These are phyloP conservation scores for Pseudomugil gertrudae DNA, from an alignment of 2,797 vertebrate genomes.

Conservation along the genomic window DNA sequence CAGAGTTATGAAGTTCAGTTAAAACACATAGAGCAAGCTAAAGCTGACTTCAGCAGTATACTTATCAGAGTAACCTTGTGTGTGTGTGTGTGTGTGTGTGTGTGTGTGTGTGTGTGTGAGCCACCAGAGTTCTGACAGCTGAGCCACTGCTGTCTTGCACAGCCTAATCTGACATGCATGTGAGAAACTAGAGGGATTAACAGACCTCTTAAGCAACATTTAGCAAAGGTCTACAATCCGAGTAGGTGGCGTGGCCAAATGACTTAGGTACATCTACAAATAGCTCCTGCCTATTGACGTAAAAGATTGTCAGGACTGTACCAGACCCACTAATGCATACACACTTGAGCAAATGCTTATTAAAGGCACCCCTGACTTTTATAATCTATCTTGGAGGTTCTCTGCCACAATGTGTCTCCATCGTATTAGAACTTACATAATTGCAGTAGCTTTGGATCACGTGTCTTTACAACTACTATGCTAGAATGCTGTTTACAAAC, in stretches of 20 bases:
- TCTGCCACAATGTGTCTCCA: constrained; percentile 24
- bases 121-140: constrained; percentile 34
- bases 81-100: too few species aligned
- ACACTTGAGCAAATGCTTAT: constrained; percentile 28
- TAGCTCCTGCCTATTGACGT: constrained; percentile 55
- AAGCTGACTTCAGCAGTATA: constrained; percentile 14
- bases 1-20: constrained; percentile 11
- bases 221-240: constrained; percentile 58
- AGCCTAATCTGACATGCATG: constrained; percentile 64
- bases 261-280: constrained; percentile 68
- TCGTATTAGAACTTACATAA: constrained; percentile 35
- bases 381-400: background rate
- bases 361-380: constrained; percentile 13
- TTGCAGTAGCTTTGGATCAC: constrained; percentile 12
- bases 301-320: constrained; percentile 57
- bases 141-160: constrained; percentile 42
- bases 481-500: constrained; percentile 51
- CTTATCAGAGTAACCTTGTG: background rate
- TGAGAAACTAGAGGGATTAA: constrained; percentile 74
- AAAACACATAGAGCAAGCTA: background rate
- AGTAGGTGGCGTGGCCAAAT: constrained; percentile 51
- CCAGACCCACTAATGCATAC: constrained; percentile 23
- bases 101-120: constrained; percentile 7
- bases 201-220: constrained; percentile 60
- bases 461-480: constrained; percentile 30